Base-by-base conservation (phyloP, 2,797 vertebrate genomes). In the Nannoperca australis region DNA sequence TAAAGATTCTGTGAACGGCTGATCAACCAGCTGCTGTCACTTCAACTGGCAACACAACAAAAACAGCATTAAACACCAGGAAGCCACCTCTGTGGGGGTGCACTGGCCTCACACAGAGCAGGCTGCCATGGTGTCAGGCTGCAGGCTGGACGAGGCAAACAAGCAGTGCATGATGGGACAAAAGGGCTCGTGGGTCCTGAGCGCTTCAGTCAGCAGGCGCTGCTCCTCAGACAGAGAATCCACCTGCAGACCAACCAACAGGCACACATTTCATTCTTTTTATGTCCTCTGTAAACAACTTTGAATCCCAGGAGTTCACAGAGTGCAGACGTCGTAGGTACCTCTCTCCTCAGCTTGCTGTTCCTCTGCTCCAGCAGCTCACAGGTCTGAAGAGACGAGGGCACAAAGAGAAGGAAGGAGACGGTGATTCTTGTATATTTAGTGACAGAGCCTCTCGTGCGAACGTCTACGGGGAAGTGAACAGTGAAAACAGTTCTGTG, bases 311-410 rank as follows among this genome's bases (percentile, higher is more conserved):
- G 9, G 47, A 50, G 47, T n/a, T 49, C 34, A n/a, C 20, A 59
- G 8, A 27, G 1, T 7, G 17, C 0, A 9, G 24, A 27, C 1
- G 3, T 3, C 34, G 11, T 2, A 2, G 1, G 12, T 66, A 92
- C 97, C 95, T 99, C 97, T 89, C 93, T 95, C 89, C 93, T 96
- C 88, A 99, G 91, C 82, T 93, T 91, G 0, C 93, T 91, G 92
- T 99, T 98, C 89, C 95, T 96, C 87, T 97, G 96, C 89, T 97
- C 97, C 85, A 98, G 88, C 85, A 94, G 91, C 89, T 97, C 97
- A 18, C 97, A 97, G 59, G 96, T 95, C 97, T 98, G 95, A 50
- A 7, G n/a, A 42, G 1, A 49, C 12, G 20, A 32, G 11, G 8
- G 20, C 7, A 5, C 15, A 18, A 22, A 24, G 17, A 50, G 10